Conservation (phyloP, 2,797 vertebrate genomes). For the Bryconaethiops microstoma region DNA sequence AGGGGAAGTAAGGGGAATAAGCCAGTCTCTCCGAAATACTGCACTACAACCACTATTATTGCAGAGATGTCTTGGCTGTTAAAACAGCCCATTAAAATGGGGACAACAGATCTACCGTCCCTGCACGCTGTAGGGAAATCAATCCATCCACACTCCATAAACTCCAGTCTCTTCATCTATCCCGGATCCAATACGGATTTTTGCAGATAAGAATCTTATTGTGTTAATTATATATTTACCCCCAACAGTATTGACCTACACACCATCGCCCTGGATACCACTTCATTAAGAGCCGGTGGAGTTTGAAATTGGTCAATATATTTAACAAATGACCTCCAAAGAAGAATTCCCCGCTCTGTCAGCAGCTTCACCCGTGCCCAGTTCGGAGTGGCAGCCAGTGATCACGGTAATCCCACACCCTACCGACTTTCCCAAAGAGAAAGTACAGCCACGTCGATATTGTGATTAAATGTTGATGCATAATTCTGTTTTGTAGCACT, state of each 20-base stretch:
- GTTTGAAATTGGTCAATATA: slow-evolving; percentile 70
- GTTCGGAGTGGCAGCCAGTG: slow-evolving; percentile 33
- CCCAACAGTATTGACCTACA: slow-evolving; percentile 68
- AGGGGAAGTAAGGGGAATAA: no score
- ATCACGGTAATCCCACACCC: slow-evolving; percentile 10
- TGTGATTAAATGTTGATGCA: neutral
- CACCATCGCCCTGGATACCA: slow-evolving; percentile 68
- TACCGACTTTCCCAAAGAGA: no score
- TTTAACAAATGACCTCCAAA: slow-evolving; percentile 69
- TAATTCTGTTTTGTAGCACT: neutral
- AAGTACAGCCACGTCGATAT: neutral
- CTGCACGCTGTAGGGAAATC: slow-evolving; percentile 29
- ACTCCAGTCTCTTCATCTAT: slow-evolving; percentile 56
- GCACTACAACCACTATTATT: neutral
- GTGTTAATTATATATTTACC: slow-evolving; percentile 74
- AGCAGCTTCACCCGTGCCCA: slow-evolving; percentile 58
- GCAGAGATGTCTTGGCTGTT: slow-evolving; percentile 32
- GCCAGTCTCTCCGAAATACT: neutral
- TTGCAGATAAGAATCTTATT: slow-evolving; percentile 78
- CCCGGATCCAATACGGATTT: slow-evolving; percentile 63
- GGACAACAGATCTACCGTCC: slow-evolving; percentile 45
- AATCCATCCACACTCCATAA: slow-evolving; percentile 49
- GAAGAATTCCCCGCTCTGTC: slow-evolving; percentile 62
- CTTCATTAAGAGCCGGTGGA: slow-evolving; percentile 74
- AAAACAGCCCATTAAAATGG: slow-evolving; percentile 41